phyloP scores from a whole-genome alignment of 1,140 invertebrate genomes.

The Drosophila pectinifera region DNA sequence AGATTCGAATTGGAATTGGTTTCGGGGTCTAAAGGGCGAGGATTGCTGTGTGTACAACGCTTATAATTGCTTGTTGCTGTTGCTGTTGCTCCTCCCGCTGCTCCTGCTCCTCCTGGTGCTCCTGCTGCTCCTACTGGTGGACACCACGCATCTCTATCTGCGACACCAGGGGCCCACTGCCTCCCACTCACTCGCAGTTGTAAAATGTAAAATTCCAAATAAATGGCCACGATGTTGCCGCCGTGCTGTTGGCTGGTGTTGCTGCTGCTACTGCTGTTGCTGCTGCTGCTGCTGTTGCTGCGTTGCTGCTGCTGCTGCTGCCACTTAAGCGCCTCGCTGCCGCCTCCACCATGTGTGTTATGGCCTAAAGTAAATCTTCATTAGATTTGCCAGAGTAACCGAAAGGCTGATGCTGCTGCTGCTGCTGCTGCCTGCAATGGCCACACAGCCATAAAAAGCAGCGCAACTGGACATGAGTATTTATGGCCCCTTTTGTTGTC shows the following conservation, averaged over 20 bases:
- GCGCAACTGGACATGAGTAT: slow-evolving; percentile 68
- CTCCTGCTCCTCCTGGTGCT: slow-evolving; percentile 8
- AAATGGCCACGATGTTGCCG: slow-evolving; percentile 69
- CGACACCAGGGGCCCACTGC: slow-evolving; percentile 23
- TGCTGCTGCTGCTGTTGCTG: slow-evolving; percentile 41
- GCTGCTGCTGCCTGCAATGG: slow-evolving; percentile 22
- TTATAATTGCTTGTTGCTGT: slow-evolving; percentile 79
- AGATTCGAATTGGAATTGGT: slow-evolving; percentile 48
- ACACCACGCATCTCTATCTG: slow-evolving; percentile 65
- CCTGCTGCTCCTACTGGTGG: slow-evolving; percentile 33
- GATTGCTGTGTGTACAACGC: slow-evolving; percentile 61
- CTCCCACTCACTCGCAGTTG: slow-evolving; percentile 54
- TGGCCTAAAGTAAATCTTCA: slow-evolving; percentile 84
- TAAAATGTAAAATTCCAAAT: slow-evolving; percentile 84
- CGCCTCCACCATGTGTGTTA: slow-evolving; percentile 66
- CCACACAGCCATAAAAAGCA: slow-evolving; percentile 69
- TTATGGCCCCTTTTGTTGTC: slow-evolving; percentile 81
- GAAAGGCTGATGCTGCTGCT: slow-evolving; percentile 54
- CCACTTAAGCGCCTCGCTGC: slow-evolving; percentile 67
- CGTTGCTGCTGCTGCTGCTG: slow-evolving; percentile 34
- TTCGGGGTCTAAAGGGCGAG: slow-evolving; percentile 18
- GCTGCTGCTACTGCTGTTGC: slow-evolving; percentile 3
- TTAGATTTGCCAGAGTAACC: slow-evolving; percentile 79
- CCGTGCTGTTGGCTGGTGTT: neutral
- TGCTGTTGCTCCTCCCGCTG: slow-evolving; percentile 28